Percentiles rank a stretch among this genome's conserved stretches.
Conservation (phyloP, 2,888 invertebrate genomes). For the Rhogogaster chlorosoma region DNA sequence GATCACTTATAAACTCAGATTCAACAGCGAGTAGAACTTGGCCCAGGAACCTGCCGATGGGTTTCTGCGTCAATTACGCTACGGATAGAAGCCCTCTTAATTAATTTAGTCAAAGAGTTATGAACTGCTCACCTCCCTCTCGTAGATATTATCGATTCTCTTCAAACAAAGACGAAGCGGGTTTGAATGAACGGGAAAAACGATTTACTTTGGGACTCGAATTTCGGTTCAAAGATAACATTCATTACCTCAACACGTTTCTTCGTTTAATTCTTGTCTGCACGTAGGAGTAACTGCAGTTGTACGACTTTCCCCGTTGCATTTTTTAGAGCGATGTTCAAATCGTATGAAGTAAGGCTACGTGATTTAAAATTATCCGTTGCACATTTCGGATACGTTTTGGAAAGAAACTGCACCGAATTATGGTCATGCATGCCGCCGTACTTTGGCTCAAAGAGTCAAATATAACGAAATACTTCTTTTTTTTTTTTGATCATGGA, state of each 20-base stretch:
- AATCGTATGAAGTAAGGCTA: not conserved
- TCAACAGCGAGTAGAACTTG: not conserved
- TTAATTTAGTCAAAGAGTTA: not conserved
- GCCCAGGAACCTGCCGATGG: not conserved
- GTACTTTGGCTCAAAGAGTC: not conserved
- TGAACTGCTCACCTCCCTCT: not conserved
- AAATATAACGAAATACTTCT: conserved; percentile 12
- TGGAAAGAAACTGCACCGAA: not conserved
- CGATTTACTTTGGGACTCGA: too few species aligned
- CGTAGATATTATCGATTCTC: not conserved
- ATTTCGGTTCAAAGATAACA: not conserved
- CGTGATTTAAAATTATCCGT: not conserved
- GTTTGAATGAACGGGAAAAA: not conserved
- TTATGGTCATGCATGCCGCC: not conserved
- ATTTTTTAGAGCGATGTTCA: not conserved
- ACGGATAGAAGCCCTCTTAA: not conserved
- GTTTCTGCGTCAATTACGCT: not conserved
- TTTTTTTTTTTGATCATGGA: conserved; percentile 14
- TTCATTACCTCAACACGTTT: not conserved
- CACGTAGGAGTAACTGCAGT: conserved; percentile 15
- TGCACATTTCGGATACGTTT: not conserved
- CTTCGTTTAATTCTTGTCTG: not conserved
- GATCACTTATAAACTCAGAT: conserved; percentile 21
- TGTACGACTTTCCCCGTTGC: not conserved
- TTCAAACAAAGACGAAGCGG: not conserved